Evolutionary conservation across 2,888 invertebrate genomes (phyloP).

Genomic region (Drosophila bunnanda): DNA sequence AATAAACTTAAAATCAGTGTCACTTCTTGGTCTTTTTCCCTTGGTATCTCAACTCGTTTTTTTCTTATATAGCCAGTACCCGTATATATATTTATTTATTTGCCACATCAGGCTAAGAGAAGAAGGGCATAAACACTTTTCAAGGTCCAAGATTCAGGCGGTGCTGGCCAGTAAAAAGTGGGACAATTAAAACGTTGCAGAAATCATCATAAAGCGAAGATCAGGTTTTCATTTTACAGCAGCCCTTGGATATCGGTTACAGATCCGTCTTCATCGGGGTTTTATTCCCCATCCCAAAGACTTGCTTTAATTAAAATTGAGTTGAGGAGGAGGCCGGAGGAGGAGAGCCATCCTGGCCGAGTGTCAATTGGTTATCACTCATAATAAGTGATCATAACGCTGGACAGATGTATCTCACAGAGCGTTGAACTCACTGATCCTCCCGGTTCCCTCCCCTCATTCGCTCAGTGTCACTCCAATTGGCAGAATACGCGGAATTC

Average conservation of each 20-base stretch:
- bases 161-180: slow-evolving; percentile 41
- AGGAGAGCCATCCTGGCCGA: slow-evolving; percentile 15
- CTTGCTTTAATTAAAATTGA: slow-evolving; percentile 46
- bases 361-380: slow-evolving; percentile 68
- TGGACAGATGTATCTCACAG: slow-evolving; percentile 8
- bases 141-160: slow-evolving; percentile 33
- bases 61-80: slow-evolving; percentile 2
- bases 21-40: slow-evolving; percentile 18
- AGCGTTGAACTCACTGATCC: slow-evolving; percentile 26
- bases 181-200: slow-evolving; percentile 54
- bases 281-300: slow-evolving; percentile 3
- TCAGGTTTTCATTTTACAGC: slow-evolving; percentile 39
- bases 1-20: slow-evolving; percentile 14
- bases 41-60: slow-evolving; percentile 16
- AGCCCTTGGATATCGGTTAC: slow-evolving; percentile 47
- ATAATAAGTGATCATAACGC: slow-evolving; percentile 46
- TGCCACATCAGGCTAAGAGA: neutral
- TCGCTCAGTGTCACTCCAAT: slow-evolving; percentile 45
- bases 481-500: slow-evolving; percentile 43
- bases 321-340: slow-evolving; percentile 1
- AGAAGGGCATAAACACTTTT: slow-evolving; percentile 34
- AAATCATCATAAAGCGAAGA: slow-evolving; percentile 29
- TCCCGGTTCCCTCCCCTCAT: neutral
- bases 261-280: slow-evolving; percentile 25
- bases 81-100: slow-evolving; percentile 22